Evolutionary conservation across 1,140 invertebrate species (phyloP).

Genomic region (Tetramorium parvispinum): DNA sequence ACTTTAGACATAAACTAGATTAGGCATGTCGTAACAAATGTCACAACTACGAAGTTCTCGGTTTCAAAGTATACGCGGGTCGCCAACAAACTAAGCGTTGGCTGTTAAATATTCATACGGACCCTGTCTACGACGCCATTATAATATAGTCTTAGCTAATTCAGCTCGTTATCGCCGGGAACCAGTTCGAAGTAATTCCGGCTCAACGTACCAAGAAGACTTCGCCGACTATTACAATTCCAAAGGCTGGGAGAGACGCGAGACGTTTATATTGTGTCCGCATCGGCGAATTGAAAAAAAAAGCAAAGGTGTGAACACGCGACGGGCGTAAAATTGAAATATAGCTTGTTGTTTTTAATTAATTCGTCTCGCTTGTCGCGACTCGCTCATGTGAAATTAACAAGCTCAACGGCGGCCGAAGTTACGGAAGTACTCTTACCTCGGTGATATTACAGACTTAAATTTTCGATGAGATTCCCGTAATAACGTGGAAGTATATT

Average conservation of each 20-base stretch:
- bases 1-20: neutral
- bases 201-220: conserved; percentile 48
- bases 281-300: neutral
- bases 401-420: neutral
- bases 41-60: conserved; percentile 25
- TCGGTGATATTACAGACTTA: conserved; percentile 33
- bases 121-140: conserved; percentile 42
- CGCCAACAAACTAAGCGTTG: conserved; percentile 51
- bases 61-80: conserved; percentile 43
- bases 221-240: conserved; percentile 23
- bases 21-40: conserved; percentile 29
- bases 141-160: conserved; percentile 62
- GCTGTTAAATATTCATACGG: conserved; percentile 59
- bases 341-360: conserved; percentile 15
- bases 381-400: conserved; percentile 18
- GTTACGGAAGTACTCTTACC: conserved; percentile 3
- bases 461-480: conserved; percentile 37
- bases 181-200: conserved; percentile 59
- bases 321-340: neutral
- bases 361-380: neutral
- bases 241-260: neutral
- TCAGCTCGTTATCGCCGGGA: conserved; percentile 54
- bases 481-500: conserved; percentile 37
- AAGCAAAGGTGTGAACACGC: neutral
- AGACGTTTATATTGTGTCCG: conserved; percentile 1